Evolutionary conservation across 2,888 invertebrate species (phyloP).

Genomic region (Malacosoma neustria): DNA sequence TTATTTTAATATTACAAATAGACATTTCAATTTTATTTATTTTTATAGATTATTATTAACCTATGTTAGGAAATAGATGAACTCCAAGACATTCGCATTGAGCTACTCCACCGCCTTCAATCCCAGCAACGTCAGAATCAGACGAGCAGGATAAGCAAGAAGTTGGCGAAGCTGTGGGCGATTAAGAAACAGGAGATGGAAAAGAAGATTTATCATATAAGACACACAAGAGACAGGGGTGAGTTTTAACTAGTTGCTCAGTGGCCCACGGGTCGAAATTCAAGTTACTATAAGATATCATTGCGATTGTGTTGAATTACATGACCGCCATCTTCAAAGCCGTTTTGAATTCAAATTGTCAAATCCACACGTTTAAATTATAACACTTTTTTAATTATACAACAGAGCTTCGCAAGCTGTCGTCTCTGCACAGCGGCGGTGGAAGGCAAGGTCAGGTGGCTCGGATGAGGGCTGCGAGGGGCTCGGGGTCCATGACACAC

Average conservation of each 20-base stretch:
- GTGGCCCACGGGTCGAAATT: too few species aligned
- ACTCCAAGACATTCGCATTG: conserved; percentile 79
- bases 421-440: conserved; percentile 33
- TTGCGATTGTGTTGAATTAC: too few species aligned
- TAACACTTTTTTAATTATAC: too few species aligned
- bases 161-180: conserved; percentile 69
- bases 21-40: too few species aligned
- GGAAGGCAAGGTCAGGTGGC: conserved; percentile 29
- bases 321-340: too few species aligned
- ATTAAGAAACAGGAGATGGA: conserved; percentile 71
- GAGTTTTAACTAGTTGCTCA: too few species aligned
- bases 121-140: conserved; percentile 65
- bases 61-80: conserved; percentile 82
- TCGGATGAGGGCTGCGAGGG: conserved; percentile 30
- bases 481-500: conserved; percentile 23
- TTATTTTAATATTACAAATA: too few species aligned
- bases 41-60: too few species aligned
- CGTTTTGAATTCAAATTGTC: too few species aligned
- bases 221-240: conserved; percentile 67
- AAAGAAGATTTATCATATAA: conserved; percentile 71
- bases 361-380: too few species aligned
- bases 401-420: conserved; percentile 50
- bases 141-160: conserved; percentile 46
- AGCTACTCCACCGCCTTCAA: conserved; percentile 79
- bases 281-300: too few species aligned